Base-by-base conservation (phyloP, 2,888 invertebrate species). In the Mycogona germanica region DNA sequence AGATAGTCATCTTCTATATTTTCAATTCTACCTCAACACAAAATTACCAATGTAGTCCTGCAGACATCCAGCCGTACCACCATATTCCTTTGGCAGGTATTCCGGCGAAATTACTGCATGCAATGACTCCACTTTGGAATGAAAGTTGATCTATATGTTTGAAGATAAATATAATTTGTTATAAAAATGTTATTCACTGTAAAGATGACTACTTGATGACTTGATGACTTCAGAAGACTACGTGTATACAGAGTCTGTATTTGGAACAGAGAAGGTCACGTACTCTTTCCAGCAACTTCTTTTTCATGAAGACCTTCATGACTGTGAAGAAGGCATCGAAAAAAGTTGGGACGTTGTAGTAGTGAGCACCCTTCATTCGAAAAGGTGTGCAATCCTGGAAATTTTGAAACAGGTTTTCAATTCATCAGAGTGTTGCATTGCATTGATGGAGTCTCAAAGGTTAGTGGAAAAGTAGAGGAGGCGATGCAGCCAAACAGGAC, bases 261-360 rank as follows among this genome's bases (percentile, higher is more conserved):
- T n/a, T n/a, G n/a, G n/a, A n/a, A n/a, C n/a, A n/a, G n/a, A n/a
- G n/a, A n/a, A n/a, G n/a, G n/a, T n/a, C 35, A 32, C 35, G n/a
- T 70, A 80, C 80, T 62, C 80, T 69, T 50, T 73, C 71, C 63
- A 75, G 76, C 60, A 78, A 69, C 65, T 82, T 81, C 51, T 77
- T 76, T 35, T 75, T 75, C 65, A 81, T 67, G 63, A 81, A 76
- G n/a, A 73, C 67, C 61, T 75, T 77, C 14, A 81, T 67, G 55
- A 80, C 68, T 44, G 73, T 71, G 59, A 75, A 79, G 0, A 78
- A 67, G 0, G 73, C 70, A 56, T 80, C 78, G 57, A 81, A 78
- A 2, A 76, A 75, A 1, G 71, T 48, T 0, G 79, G 76, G 0
- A 75, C 73, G 64, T 81, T 79, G 38, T 79, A 64, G 44, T 78